phyloP scores from a whole-genome alignment of 92 coral and sea anemone species.

The Porites lobata region DNA sequence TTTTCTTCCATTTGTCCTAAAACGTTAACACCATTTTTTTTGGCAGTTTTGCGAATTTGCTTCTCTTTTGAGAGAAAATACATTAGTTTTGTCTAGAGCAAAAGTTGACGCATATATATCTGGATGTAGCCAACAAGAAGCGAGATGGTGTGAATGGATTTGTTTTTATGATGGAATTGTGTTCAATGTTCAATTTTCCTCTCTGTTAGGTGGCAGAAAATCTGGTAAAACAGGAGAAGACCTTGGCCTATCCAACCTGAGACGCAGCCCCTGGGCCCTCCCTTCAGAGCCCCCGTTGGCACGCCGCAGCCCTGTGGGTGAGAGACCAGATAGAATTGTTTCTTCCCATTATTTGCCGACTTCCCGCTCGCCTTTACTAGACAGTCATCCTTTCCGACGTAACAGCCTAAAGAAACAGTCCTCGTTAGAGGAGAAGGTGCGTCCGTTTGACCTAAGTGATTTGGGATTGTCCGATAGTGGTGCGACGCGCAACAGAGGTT shows the following conservation, averaged over 20 bases:
- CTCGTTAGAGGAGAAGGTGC: conserved; percentile 30
- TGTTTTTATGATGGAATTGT: neutral
- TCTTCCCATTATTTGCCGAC: conserved; percentile 58
- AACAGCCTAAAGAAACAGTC: conserved; percentile 30
- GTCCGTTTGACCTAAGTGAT: conserved; percentile 65
- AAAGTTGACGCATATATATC: neutral
- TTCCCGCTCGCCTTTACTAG: conserved; percentile 73
- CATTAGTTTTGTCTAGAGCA: neutral
- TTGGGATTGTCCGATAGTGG: conserved; percentile 62
- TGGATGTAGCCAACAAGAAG: neutral
- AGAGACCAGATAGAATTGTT: conserved; percentile 47
- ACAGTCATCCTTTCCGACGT: conserved; percentile 71
- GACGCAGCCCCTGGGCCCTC: conserved; percentile 81
- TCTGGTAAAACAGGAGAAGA: conserved; percentile 29
- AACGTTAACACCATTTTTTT: neutral
- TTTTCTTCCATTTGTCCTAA: too few relatives aligned
- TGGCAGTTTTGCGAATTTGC: neutral
- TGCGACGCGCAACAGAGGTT: conserved; percentile 44
- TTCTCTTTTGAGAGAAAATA: neutral
- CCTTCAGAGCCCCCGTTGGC: conserved; percentile 68
- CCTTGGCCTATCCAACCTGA: conserved; percentile 59
- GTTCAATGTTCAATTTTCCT: neutral
- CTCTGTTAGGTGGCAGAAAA: conserved; percentile 12
- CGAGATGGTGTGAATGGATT: neutral
- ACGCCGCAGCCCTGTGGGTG: conserved; percentile 55